phyloP scores from a whole-genome alignment of 2,113 vertebrate species.

The Athene noctua region DNA sequence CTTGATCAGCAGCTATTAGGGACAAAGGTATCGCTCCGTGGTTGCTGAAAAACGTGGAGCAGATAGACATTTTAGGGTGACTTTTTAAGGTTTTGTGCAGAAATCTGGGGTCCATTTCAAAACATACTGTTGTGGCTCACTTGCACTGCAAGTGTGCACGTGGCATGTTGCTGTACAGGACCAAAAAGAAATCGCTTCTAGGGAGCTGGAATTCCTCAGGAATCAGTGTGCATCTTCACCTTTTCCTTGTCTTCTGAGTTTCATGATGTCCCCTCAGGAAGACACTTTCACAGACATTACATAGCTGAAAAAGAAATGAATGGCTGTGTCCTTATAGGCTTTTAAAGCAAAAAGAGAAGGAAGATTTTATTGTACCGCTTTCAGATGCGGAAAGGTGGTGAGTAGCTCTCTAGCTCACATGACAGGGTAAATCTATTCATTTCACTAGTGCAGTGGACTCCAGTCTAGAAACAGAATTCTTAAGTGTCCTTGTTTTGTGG shows the following conservation, averaged over 20 bases:
- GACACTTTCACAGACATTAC: background rate
- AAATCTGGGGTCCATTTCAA: background rate
- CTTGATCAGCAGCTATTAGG: accelerated
- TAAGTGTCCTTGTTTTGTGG: background rate
- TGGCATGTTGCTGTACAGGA: background rate
- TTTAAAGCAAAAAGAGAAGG: background rate
- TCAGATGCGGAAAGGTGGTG: background rate
- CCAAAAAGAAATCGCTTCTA: background rate
- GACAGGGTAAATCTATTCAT: background rate
- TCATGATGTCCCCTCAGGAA: background rate
- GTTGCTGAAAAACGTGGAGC: background rate
- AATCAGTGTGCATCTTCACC: accelerated
- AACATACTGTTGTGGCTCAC: accelerated
- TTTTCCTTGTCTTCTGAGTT: background rate
- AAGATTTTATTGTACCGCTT: background rate
- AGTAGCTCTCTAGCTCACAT: background rate
- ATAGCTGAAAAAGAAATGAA: background rate
- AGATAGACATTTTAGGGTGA: background rate
- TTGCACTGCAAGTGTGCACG: accelerated
- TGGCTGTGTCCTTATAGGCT: background rate
- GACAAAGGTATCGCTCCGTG: background rate
- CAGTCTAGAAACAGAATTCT: background rate
- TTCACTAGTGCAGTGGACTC: background rate
- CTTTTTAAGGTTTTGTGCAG: background rate
- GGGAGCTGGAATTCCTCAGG: background rate